These are phyloP conservation scores for Zaprionus lachaisei DNA, from an alignment of 1,140 invertebrate genomes.

Conservation along the genomic window DNA sequence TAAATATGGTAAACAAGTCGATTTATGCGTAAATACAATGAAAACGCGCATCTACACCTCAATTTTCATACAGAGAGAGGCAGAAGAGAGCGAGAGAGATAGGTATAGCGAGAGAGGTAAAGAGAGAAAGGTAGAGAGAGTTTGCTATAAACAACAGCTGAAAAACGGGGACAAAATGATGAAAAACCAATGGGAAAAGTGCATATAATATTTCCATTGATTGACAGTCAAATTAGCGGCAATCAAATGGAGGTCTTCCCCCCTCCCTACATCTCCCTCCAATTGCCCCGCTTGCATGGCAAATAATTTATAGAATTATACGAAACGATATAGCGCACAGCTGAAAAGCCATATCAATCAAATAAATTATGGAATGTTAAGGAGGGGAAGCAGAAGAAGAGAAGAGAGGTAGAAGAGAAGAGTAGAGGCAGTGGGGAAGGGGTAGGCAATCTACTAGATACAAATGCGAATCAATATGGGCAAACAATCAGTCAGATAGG, in stretches of 20 bases:
- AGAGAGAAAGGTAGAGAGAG: slow-evolving; percentile 9
- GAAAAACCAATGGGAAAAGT: slow-evolving; percentile 35
- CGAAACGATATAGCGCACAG: slow-evolving; percentile 24
- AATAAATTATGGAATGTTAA: slow-evolving; percentile 66
- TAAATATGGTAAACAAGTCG: slow-evolving; percentile 24
- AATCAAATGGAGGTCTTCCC: slow-evolving; percentile 59
- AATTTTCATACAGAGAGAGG: slow-evolving; percentile 38
- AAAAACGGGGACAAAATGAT: slow-evolving; percentile 40
- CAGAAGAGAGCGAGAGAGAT: slow-evolving; percentile 10
- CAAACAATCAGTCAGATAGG: slow-evolving; percentile 60
- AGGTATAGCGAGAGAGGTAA: neutral
- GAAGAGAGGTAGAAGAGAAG: neutral
- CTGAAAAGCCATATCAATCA: slow-evolving; percentile 76
- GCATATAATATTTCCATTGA: slow-evolving; percentile 56
- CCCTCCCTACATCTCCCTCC: neutral
- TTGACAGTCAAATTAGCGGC: slow-evolving; percentile 82
- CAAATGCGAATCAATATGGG: slow-evolving; percentile 63
- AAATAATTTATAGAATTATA: slow-evolving; percentile 74
- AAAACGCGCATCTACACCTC: slow-evolving; percentile 35
- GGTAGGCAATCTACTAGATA: slow-evolving; percentile 49
- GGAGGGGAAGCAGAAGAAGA: neutral
- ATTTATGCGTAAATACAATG: slow-evolving; percentile 30
- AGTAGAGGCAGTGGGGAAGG: neutral
- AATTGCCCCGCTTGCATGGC: slow-evolving; percentile 25
- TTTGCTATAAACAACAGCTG: slow-evolving; percentile 43